These are phyloP conservation scores for Stylophora pistillata DNA, from an alignment of 64 coral and sea anemone genomes.

Conservation along the genomic window DNA sequence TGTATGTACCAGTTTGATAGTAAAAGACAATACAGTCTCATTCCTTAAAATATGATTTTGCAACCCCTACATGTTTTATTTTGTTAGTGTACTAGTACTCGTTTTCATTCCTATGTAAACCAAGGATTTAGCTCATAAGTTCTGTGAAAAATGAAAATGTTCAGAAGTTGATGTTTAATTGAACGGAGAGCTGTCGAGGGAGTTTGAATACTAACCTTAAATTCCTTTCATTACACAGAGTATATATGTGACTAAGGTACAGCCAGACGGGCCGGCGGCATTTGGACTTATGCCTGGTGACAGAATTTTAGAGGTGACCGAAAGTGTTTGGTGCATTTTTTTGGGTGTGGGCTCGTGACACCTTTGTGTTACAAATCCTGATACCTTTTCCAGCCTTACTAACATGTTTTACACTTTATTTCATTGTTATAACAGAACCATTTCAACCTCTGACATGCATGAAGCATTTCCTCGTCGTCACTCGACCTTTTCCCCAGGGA, in stretches of 20 bases:
- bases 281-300: constrained; percentile 73
- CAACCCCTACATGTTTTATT: no score
- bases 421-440: no score
- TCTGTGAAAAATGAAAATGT: background rate
- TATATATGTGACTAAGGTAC: constrained; percentile 94
- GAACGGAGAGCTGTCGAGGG: background rate
- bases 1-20: background rate
- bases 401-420: no score
- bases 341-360: no score
- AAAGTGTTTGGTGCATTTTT: background rate
- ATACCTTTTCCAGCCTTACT: no score
- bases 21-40: background rate
- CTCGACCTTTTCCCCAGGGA: no score
- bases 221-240: constrained; percentile 43
- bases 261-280: constrained; percentile 78
- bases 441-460: no score
- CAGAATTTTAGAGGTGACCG: constrained; percentile 79
- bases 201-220: background rate
- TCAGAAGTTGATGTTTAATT: no score
- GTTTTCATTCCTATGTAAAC: background rate
- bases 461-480: no score
- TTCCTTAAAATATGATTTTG: background rate
- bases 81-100: no score
- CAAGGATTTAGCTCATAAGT: background rate
- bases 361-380: no score